Evolutionary conservation across 2,888 invertebrate genomes (phyloP), one percentile per base, ranked within the genome.

Genomic region (Mythimna albipuncta): DNA sequence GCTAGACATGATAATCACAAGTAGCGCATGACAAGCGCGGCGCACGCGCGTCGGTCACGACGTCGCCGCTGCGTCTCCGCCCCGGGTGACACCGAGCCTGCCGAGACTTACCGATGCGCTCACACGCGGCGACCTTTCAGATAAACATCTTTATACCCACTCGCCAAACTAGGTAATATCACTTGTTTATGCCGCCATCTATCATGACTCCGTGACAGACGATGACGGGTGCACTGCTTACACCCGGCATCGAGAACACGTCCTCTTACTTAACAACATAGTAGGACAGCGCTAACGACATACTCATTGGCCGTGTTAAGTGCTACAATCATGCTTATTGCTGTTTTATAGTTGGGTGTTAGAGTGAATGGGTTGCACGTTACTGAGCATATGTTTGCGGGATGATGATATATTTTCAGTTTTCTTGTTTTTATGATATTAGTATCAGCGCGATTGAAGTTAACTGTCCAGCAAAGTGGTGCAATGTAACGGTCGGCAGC

Each of bases 31-130:
- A 94, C 92, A 93, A 90, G 90, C 89, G 87, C 88, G 85, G 89
- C 91, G 93, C 95, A 94, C 94, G 94, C 95, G 94, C 93, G 82
- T 80, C 89, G 86, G 93, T 94, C 95, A 96, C 95, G 95, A 95
- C 89, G 80, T 82, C 80, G 78, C 79, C 70, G 84, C 75, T 79
- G 73, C 85, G 83, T 86, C 87, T 70, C 75, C 85, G 89, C 92
- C 90, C 83, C 91, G 86, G 92, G 93, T 93, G 93, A 93, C 92
- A 91, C 86, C n/a, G 86, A 88, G 84, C 85, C 84, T 84, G 59
- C 68, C 59, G 59, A 41, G 38, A 61, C 61, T 77, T 70, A 77
- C 75, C 66, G 79, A 78, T 80, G 69, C 70, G 67, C 75, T 75
- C 70, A 75, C 73, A 75, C 77, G 73, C 69, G 71, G 68, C 77